A percentile compares a stretch with the other conserved stretches of the same genome.
phyloP scores from a whole-genome alignment of 1,140 invertebrate species.

The Papilio dardanus region DNA sequence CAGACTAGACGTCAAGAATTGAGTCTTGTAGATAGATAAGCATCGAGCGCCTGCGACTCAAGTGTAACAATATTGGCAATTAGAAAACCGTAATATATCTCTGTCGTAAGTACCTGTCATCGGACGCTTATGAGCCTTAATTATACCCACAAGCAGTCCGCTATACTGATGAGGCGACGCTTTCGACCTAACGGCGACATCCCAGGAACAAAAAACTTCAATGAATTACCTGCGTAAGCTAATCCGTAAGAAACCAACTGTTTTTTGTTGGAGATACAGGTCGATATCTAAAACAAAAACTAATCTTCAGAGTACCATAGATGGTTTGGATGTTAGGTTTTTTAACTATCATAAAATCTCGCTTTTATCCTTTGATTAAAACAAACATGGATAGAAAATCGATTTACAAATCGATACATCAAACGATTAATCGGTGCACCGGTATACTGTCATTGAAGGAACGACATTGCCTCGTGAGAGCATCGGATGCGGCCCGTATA shows the following conservation, averaged over 20 bases:
- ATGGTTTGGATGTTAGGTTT: neutral
- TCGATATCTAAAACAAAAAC: neutral
- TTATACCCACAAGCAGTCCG: conserved; percentile 45
- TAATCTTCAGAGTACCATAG: neutral
- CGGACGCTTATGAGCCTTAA: conserved; percentile 46
- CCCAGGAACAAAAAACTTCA: neutral
- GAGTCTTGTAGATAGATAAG: neutral
- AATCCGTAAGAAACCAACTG: neutral
- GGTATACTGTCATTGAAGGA: conserved; percentile 1
- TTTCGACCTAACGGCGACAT: conserved; percentile 18
- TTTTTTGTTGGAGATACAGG: neutral
- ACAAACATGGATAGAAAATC: neutral
- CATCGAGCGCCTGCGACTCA: conserved; percentile 20
- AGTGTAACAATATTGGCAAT: conserved; percentile 49
- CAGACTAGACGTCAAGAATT: conserved; percentile 18
- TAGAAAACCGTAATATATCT: conserved; percentile 50
- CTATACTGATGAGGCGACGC: conserved; percentile 33
- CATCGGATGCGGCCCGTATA: conserved; percentile 42
- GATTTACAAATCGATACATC: conserved; percentile 4
- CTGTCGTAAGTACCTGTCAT: conserved; percentile 40
- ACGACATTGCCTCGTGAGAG: conserved; percentile 27
- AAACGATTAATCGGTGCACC: neutral
- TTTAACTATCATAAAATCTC: neutral
- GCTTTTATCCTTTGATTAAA: neutral
- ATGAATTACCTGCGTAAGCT: neutral